phyloP scores from a whole-genome alignment of 2,113 vertebrate species.

The Chloroceryle aenea region DNA sequence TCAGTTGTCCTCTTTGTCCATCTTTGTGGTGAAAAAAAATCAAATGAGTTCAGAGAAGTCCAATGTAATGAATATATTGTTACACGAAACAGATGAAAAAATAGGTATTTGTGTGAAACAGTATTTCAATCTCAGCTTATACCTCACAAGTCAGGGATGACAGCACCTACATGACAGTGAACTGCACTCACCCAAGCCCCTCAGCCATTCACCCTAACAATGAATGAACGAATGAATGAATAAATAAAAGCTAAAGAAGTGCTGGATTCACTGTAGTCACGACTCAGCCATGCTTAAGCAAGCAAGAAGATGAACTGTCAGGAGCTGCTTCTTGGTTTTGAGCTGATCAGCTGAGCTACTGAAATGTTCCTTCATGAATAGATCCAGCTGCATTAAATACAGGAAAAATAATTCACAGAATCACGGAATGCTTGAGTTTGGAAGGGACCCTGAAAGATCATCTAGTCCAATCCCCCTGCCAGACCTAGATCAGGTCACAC shows the following conservation, averaged over 20 bases:
- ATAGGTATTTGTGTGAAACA: background rate
- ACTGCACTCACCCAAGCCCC: background rate
- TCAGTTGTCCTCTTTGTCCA: background rate
- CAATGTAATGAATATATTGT: background rate
- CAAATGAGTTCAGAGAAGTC: background rate
- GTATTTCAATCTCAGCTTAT: background rate
- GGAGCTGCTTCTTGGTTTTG: background rate
- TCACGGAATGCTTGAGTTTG: background rate
- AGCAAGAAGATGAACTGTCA: constrained; percentile 42
- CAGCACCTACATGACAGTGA: background rate
- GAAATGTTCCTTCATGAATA: constrained; percentile 20
- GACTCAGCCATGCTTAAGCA: constrained; percentile 31
- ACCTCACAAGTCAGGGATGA: background rate
- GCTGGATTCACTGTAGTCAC: background rate
- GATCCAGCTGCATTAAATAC: background rate
- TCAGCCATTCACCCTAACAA: background rate
- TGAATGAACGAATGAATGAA: background rate
- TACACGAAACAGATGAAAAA: background rate
- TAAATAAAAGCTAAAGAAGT: background rate
- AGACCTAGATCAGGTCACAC: no score
- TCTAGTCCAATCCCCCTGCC: no score
- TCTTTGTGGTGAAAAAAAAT: background rate
- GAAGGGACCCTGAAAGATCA: no score
- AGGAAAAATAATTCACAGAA: background rate
- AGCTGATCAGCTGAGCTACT: constrained; percentile 30